phyloP scores from a whole-genome alignment of 2,113 vertebrate genomes.

The Passer domesticus region DNA sequence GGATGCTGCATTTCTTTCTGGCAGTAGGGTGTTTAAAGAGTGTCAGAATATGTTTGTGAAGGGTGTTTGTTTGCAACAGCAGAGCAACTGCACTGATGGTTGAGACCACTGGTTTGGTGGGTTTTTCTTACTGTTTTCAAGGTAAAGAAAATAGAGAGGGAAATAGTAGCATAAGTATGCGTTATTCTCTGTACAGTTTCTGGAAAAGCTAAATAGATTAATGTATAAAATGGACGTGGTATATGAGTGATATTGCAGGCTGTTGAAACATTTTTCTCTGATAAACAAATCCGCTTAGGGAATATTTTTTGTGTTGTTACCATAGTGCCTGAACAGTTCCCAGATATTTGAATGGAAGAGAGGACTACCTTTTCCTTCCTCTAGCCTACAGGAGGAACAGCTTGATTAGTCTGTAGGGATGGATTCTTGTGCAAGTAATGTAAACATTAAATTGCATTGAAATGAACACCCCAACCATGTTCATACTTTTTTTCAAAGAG shows the following conservation, averaged over 20 bases:
- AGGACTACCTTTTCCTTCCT: slow-evolving; percentile 47
- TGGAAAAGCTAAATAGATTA: background rate
- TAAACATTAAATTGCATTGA: background rate
- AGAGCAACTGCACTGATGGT: background rate
- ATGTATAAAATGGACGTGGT: background rate
- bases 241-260: background rate
- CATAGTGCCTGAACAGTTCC: background rate
- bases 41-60: background rate
- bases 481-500: background rate
- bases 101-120: background rate
- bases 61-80: background rate
- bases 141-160: background rate
- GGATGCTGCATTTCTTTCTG: background rate
- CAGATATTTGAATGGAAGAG: background rate
- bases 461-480: background rate
- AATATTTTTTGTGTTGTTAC: background rate
- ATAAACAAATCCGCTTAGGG: background rate
- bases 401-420: background rate
- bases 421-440: background rate
- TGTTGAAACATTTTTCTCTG: background rate
- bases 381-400: background rate
- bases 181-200: background rate
- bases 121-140: background rate
- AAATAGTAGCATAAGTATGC: background rate
- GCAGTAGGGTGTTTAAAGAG: background rate